Base-by-base conservation (phyloP, 2,113 vertebrate genomes). In the Cathartes aura region DNA sequence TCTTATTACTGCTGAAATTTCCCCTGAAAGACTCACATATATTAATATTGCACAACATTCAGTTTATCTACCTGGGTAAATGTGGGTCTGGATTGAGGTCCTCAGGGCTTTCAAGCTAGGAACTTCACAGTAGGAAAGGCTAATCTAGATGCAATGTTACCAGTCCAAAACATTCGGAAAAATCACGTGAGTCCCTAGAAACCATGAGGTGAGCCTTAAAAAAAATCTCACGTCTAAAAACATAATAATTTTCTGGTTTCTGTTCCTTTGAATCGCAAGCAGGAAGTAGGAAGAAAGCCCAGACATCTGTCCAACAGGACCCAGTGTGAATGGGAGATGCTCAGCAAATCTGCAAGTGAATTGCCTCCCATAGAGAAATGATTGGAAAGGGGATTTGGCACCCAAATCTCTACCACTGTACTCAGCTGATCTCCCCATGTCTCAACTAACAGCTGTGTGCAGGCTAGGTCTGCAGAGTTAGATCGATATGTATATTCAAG, bases 341-440 rank as follows among this genome's bases (percentile, higher is more conserved):
- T 87, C n/a, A 75, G 52, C 32, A 91, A 89, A 83, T 18, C 40
- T 87, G 27, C 36, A 45, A 72, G 34, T 40, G 20, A 75, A 67
- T 71, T 78, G 5, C 17, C 34, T 89, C 29, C 68, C 38, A 59
- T 0, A 63, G 18, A 92, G 9, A n/a, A 70, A 56, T 26, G 12
- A 19, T 1, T 45, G 50, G 20, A 78, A 84, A 55, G 26, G 53
- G 15, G 7, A 80, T 55, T 83, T 80, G 30, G 32, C 48, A 64
- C 6, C 11, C 58, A 66, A 30, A 7, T 45, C 27, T 53, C 48
- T 47, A 42, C 10, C 20, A 22, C 15, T 48, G 18, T 50, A 47
- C 15, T 42, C 5, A 3, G 5, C 26, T 71, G 36, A 2, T 19
- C 13, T 30, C 22, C 6, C 24, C 4, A 3, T 6, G 14, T 52